A percentile compares a stretch with the other conserved stretches of the same genome.
These are phyloP conservation scores for Poecilobothrus nobilitatus DNA, from an alignment of 2,888 invertebrate genomes.

Conservation along the genomic window DNA sequence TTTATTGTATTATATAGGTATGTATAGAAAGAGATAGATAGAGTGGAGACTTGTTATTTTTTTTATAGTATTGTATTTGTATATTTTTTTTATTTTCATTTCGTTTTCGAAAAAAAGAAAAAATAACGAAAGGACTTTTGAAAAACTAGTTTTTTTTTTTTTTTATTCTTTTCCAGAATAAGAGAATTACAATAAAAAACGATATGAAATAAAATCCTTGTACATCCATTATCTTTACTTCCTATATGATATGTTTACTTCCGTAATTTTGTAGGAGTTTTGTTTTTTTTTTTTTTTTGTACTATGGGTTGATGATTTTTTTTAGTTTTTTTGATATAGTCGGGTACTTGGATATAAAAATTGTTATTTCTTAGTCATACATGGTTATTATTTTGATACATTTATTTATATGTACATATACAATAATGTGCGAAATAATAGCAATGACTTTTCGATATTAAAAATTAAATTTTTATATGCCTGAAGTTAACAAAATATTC, in stretches of 20 bases:
- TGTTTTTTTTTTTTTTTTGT: background rate
- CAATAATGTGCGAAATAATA: too few relatives aligned
- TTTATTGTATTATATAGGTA: too few relatives aligned
- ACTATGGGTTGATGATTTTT: too few relatives aligned
- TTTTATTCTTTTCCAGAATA: background rate
- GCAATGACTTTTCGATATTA: too few relatives aligned
- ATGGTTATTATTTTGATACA: background rate
- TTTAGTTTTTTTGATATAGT: too few relatives aligned
- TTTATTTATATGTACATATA: too few relatives aligned
- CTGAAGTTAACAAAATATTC: too few relatives aligned
- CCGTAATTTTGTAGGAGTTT: background rate
- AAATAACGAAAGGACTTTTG: background rate
- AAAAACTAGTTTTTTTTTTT: background rate
- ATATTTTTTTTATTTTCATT: background rate
- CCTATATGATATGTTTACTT: conserved; percentile 4
- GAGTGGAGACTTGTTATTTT: background rate
- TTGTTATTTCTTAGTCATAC: background rate
- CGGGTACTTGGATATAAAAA: too few relatives aligned
- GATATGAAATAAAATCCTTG: background rate
- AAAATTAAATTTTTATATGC: too few relatives aligned
- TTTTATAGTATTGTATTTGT: too few relatives aligned
- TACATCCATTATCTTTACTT: background rate
- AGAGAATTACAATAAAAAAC: background rate
- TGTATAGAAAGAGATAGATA: too few relatives aligned
- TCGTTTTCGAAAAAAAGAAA: background rate